Percentiles rank a stretch among this genome's conserved stretches.
Evolutionary conservation across 1,140 invertebrate species (phyloP).

Genomic region (Diploscapter pachys): DNA sequence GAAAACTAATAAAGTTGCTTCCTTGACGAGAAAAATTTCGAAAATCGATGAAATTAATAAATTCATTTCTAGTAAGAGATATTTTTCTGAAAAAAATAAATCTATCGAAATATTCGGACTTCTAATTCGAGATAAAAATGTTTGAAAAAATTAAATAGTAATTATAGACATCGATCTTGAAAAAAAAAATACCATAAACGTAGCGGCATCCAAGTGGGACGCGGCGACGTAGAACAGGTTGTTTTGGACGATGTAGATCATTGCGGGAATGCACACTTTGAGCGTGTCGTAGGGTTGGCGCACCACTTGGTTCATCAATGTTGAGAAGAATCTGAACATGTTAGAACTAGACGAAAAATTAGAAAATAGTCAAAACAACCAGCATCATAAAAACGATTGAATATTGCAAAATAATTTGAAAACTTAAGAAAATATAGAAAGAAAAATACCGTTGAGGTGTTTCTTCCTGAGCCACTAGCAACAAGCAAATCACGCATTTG

Average conservation of each 20-base stretch:
- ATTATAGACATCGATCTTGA: background rate
- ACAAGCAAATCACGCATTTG: conserved; percentile 80
- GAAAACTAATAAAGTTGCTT: too few relatives aligned
- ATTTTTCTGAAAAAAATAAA: too few relatives aligned
- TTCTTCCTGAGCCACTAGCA: conserved; percentile 74
- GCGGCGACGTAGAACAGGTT: conserved; percentile 92
- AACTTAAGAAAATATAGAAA: conserved; percentile 4
- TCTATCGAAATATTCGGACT: too few relatives aligned
- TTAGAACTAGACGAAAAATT: background rate
- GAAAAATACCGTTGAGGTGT: conserved; percentile 61
- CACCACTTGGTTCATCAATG: conserved; percentile 73
- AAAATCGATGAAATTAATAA: too few relatives aligned
- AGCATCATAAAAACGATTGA: conserved; percentile 47
- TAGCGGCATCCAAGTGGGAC: conserved; percentile 93
- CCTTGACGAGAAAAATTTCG: too few relatives aligned
- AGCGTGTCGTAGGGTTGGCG: conserved; percentile 80
- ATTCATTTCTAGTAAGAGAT: too few relatives aligned
- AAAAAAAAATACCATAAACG: conserved; percentile 76
- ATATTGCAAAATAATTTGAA: background rate
- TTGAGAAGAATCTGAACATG: conserved; percentile 55
- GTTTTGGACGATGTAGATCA: conserved; percentile 92
- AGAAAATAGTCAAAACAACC: conserved; percentile 13
- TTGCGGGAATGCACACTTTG: conserved; percentile 81
- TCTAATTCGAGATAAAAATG: too few relatives aligned
- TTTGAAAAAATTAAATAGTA: conserved; percentile 28